Evolutionary conservation across 1,140 invertebrate species (phyloP), one percentile per base, ranked within the genome.

Genomic region (Drosophila guanche): DNA sequence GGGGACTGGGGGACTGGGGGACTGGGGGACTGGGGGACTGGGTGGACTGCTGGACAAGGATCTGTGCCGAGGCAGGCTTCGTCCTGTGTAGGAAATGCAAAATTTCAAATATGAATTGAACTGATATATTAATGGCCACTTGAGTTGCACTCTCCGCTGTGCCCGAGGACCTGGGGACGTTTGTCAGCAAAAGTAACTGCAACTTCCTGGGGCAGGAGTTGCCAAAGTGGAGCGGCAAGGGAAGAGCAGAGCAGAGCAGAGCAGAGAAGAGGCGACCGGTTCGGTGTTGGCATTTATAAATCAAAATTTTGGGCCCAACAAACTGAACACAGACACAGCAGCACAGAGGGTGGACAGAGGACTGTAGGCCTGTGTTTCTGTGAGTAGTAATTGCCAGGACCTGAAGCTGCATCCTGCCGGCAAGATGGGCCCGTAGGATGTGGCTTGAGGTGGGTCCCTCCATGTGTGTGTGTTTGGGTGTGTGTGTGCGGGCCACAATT

Each of bases 41-140:
- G 54, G 23, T 33, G 41, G 27, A 16, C 53, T 59, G 56, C 42
- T 60, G 37, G 58, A 63, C 47, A 65, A 60, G 71, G 60, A 79
- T 74, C 70, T 57, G 33, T 65, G 61, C 25, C 50, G 59, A 53
- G 29, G 27, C n/a, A 23, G 40, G 56, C n/a, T 40, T 48, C 63
- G 61, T 52, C 63, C 72, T 86, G 76, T 20, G 55, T 68, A 70
- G 81, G 84, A 86, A 88, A 86, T 88, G 83, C 83, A 83, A 88
- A 88, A 88, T 88, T 88, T 88, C 84, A 89, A 88, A 88, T 88
- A 88, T 88, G 84, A 89, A 88, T 88, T 88, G 84, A 88, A 88
- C 84, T 88, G 84, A 88, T 88, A 89, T 88, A 89, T 88, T 88
- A 88, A 88, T 88, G 84, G 84, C 77, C 79, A 88, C 83, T 88